These are phyloP conservation scores for Drosophila vallismaia DNA, from an alignment of 2,888 invertebrate genomes.

Conservation along the genomic window DNA sequence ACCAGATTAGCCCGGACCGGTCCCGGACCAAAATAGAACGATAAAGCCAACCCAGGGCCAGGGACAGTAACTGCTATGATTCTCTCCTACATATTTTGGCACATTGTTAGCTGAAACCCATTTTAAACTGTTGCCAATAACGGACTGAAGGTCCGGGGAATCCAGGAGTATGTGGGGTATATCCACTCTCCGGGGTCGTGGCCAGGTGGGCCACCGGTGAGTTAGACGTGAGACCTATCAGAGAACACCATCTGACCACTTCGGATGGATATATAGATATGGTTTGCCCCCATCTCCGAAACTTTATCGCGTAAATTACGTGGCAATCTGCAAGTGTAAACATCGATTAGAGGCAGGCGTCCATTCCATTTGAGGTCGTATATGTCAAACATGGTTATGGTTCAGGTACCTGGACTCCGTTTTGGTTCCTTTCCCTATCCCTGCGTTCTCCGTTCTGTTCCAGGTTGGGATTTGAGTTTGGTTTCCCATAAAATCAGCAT, in stretches of 20 bases:
- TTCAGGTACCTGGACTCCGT: conserved; percentile 9
- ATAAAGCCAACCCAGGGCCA: conserved; percentile 5
- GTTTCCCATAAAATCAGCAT: conserved; percentile 36
- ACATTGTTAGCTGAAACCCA: neutral
- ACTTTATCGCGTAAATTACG: conserved; percentile 38
- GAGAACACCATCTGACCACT: neutral
- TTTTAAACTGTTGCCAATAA: too few relatives aligned
- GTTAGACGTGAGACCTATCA: neutral
- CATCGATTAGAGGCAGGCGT: conserved; percentile 30
- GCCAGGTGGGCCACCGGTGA: neutral
- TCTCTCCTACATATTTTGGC: neutral
- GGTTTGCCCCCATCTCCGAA: neutral
- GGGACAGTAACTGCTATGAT: neutral
- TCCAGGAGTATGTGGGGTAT: neutral
- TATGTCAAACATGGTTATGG: conserved; percentile 51
- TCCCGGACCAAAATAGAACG: conserved; percentile 30
- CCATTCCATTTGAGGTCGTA: conserved; percentile 27
- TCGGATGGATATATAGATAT: too few relatives aligned
- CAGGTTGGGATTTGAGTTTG: neutral
- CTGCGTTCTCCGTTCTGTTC: neutral
- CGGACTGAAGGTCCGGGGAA: too few relatives aligned
- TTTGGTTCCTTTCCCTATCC: neutral
- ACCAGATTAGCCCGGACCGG: conserved; percentile 31
- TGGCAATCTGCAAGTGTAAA: conserved; percentile 41
- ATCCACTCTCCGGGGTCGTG: neutral